phyloP scores from a whole-genome alignment of 2,888 invertebrate species.

The Pristionchus mayeri region DNA sequence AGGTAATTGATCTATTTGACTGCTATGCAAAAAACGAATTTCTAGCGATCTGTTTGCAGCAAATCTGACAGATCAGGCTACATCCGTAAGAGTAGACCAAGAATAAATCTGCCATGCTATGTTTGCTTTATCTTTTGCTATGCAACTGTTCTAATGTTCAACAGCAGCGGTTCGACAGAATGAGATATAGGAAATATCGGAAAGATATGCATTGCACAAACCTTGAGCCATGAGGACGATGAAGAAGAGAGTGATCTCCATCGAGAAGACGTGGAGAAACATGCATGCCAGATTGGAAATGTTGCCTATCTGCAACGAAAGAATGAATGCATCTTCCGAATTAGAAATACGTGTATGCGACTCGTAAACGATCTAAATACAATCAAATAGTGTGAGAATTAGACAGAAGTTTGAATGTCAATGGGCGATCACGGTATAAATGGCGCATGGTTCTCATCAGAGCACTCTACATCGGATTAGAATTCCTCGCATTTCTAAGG shows the following conservation, averaged over 20 bases:
- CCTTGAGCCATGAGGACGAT: not conserved
- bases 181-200: too few relatives aligned
- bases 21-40: not conserved
- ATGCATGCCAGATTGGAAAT: slow-evolving; percentile 17
- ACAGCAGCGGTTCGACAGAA: too few relatives aligned
- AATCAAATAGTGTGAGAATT: too few relatives aligned
- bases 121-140: not conserved
- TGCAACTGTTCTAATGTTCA: too few relatives aligned
- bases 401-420: too few relatives aligned
- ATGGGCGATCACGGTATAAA: too few relatives aligned
- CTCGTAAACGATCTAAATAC: too few relatives aligned
- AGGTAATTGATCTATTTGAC: not conserved
- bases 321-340: too few relatives aligned
- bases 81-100: not conserved
- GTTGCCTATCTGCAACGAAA: not conserved
- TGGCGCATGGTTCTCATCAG: too few relatives aligned
- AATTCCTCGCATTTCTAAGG: not conserved
- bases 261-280: not conserved
- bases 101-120: too few relatives aligned
- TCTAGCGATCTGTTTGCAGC: not conserved
- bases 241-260: not conserved
- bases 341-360: too few relatives aligned
- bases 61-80: slow-evolving; percentile 3
- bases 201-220: not conserved
- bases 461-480: not conserved